Percentiles rank a stretch among this genome's conserved stretches.
These are phyloP conservation scores for Phylloscopus collybita DNA, from an alignment of 2,797 vertebrate species.

Conservation along the genomic window DNA sequence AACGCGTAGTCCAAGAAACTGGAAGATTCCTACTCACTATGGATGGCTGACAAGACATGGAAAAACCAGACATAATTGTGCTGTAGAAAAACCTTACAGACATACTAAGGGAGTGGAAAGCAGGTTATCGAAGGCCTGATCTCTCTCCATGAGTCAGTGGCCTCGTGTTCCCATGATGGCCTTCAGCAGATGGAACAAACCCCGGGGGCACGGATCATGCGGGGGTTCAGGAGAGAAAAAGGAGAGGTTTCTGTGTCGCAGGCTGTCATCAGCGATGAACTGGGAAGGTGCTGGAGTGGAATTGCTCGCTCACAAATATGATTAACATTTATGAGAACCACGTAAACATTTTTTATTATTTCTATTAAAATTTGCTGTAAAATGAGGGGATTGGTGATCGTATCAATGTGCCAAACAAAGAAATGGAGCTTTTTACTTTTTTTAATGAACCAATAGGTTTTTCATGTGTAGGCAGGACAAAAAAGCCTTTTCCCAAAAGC, in stretches of 20 bases:
- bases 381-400: neutral
- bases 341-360: neutral
- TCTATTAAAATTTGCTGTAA: neutral
- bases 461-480: neutral
- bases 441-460: neutral
- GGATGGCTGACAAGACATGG: neutral
- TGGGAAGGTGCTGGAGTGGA: neutral
- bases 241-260: neutral
- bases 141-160: conserved; percentile 9
- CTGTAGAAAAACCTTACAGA: neutral
- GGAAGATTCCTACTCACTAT: neutral
- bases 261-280: neutral
- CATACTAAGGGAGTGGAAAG: neutral
- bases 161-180: neutral
- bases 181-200: conserved; percentile 18
- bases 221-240: neutral
- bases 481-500: neutral
- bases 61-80: neutral
- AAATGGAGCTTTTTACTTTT: neutral
- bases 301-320: neutral
- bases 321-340: neutral
- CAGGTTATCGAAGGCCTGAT: neutral
- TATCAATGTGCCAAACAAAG: neutral
- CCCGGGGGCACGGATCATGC: neutral
- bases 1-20: neutral